phyloP scores from a whole-genome alignment of 2,888 invertebrate genomes.

The Cephus rjabovi region DNA sequence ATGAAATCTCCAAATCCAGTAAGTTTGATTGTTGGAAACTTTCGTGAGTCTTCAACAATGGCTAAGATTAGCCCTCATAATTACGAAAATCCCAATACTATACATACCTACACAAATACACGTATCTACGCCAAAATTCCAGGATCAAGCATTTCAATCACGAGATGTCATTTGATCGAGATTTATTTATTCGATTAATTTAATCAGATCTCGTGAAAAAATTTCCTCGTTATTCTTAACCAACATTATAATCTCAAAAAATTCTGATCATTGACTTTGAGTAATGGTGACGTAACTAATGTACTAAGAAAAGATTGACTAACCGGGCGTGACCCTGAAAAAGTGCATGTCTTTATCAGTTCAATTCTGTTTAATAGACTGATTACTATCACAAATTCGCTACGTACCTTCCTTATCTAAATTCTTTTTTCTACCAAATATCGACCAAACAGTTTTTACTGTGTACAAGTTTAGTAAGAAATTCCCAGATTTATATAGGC shows the following conservation, averaged over 20 bases:
- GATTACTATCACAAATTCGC: not conserved
- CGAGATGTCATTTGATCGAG: not conserved
- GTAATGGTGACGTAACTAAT: not conserved
- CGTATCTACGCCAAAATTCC: not conserved
- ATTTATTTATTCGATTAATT: not conserved
- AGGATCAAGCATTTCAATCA: not conserved
- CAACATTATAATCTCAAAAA: not conserved
- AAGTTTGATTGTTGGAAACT: not conserved
- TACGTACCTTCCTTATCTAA: not conserved
- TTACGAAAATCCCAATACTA: not conserved
- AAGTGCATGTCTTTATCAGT: not conserved
- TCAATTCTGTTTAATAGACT: not conserved
- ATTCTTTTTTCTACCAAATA: not conserved
- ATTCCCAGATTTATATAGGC: not conserved
- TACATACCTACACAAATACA: not conserved
- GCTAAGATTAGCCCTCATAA: not conserved
- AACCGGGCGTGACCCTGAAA: not conserved
- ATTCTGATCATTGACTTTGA: not conserved
- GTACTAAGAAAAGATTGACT: not conserved
- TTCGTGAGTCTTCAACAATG: not conserved
- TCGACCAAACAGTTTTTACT: not conserved
- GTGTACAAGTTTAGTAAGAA: not conserved
- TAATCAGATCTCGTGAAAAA: not conserved
- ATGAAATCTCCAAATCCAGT: not conserved
- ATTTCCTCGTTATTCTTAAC: not conserved